Evolutionary conservation across 2,113 vertebrate species (phyloP), one percentile per base, ranked within the genome.

Genomic region (Atlantisia rogersi): DNA sequence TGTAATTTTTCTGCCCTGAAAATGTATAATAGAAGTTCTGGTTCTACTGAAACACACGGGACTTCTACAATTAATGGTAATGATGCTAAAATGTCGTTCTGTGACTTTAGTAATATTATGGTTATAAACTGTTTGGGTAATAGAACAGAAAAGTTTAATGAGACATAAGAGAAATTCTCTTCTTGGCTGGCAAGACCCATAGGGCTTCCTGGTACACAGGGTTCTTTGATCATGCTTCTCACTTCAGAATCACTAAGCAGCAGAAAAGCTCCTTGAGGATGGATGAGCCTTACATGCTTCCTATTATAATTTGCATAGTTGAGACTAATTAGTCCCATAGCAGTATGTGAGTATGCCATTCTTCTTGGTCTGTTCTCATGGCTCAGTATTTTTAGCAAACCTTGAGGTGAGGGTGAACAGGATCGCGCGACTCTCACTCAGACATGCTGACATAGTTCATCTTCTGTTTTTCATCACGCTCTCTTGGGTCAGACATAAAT

Each of bases 271-370:
- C 44, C 65, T 78, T 65, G 77, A 93, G 86, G 65, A 73, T 65
- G 37, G 83, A 65, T 94, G 88, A 94, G 84, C 56, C 94, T 96
- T 56, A 53, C 40, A 18, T 76, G 58, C 69, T 93, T 92, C 44
- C 32, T 92, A 17, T 77, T 86, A 26, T 32, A 64, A 86, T 94
- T 90, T 95, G 40, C 86, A 39, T 79, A 69, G 55, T 81, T 94
- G 52, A 68, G n/a, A 32, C 44, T 94, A 92, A 94, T 86, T 89
- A 93, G 76, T 95, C 86, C 90, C 83, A 12, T 10, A 81, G 79
- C 80, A 90, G 32, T 94, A 50, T 15, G 1, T 69, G 88, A 79
- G 19, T 56, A 62, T 64, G 32, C 56, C 19, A 10, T 63, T 82
- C 56, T 56, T 94, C 73, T 80, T 78, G 25, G 19, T 71, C 62